Percentiles rank a stretch among this genome's conserved stretches.
phyloP scores from a whole-genome alignment of 2,888 invertebrate species.

The Petrolisthes cinctipes region DNA sequence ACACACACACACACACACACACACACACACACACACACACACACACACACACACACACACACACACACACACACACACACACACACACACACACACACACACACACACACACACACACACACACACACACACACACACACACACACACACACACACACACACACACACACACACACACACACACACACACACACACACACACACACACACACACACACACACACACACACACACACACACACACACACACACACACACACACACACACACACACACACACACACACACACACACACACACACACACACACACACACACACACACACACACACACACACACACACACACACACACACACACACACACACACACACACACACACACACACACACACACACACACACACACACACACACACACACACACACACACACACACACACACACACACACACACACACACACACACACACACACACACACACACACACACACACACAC shows the following conservation, averaged over 20 bases:
- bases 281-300: background rate
- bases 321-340: conserved; percentile 2
- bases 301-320: conserved; percentile 2
- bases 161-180: conserved; percentile 6
- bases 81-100: background rate
- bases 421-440: conserved; percentile 5
- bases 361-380: conserved; percentile 8
- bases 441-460: conserved; percentile 3
- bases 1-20: background rate
- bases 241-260: conserved; percentile 6
- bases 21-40: background rate
- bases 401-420: background rate
- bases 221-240: conserved; percentile 2
- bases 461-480: background rate
- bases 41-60: conserved; percentile 4
- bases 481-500: background rate
- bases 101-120: conserved; percentile 5
- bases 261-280: background rate
- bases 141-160: background rate
- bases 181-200: conserved; percentile 1
- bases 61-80: background rate
- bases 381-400: background rate
- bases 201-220: background rate
- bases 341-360: background rate
- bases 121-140: conserved; percentile 1